phyloP scores from a whole-genome alignment of 1,140 invertebrate genomes.

The Atta colombica region DNA sequence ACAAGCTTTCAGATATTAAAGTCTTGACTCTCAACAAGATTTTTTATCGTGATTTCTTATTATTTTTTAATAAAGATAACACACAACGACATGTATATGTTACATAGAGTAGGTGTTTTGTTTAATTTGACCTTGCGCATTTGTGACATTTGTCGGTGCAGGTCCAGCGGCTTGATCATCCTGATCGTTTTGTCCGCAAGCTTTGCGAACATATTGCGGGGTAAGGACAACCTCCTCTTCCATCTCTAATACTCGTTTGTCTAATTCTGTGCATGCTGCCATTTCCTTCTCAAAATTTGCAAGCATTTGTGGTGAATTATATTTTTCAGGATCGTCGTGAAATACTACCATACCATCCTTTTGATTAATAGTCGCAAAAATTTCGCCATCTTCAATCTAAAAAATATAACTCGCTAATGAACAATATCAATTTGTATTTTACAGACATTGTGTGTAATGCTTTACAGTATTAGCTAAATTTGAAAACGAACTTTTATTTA shows the following conservation, averaged over 20 bases:
- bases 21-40: conserved; percentile 72
- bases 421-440: neutral
- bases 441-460: neutral
- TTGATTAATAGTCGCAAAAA: conserved; percentile 98
- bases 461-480: neutral
- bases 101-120: conserved; percentile 85
- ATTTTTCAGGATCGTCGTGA: conserved; percentile 98
- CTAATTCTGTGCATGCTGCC: conserved; percentile 94
- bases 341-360: conserved; percentile 99
- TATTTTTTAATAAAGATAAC: conserved; percentile 79
- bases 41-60: conserved; percentile 39
- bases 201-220: conserved; percentile 94
- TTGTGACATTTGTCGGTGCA: conserved; percentile 86
- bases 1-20: conserved; percentile 67
- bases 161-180: conserved; percentile 88
- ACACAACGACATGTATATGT: conserved; percentile 78
- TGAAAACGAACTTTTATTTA: neutral
- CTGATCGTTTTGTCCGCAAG: conserved; percentile 88
- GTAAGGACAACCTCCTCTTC: conserved; percentile 97
- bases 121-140: conserved; percentile 83
- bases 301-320: conserved; percentile 95
- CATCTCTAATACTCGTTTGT: conserved; percentile 95
- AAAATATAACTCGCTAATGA: conserved; percentile 68
- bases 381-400: conserved; percentile 98
- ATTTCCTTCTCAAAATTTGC: conserved; percentile 95